phyloP scores from a whole-genome alignment of 2,888 invertebrate genomes.

The Agrochola macilenta region DNA sequence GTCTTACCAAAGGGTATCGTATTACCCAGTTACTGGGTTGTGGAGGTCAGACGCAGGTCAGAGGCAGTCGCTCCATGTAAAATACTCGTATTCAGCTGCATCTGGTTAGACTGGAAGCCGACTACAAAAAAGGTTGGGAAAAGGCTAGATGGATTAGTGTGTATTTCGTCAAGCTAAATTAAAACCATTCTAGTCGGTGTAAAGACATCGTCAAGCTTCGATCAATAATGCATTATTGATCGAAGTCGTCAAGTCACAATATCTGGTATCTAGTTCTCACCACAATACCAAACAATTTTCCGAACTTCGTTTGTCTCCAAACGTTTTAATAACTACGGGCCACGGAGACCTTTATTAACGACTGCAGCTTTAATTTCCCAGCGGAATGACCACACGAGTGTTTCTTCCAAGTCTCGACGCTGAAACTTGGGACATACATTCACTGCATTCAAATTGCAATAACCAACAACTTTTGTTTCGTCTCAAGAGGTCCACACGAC shows the following conservation, averaged over 20 bases:
- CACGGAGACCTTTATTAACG: slow-evolving; percentile 38
- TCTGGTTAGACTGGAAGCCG: too few species aligned
- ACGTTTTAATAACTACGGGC: slow-evolving; percentile 44
- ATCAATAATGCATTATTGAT: too few species aligned
- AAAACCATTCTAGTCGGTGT: background rate
- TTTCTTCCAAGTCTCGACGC: slow-evolving; percentile 26
- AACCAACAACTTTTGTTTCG: slow-evolving; percentile 60
- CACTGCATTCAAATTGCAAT: slow-evolving; percentile 60
- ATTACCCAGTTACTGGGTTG: too few species aligned
- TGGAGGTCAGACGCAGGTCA: too few species aligned
- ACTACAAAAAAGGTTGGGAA: too few species aligned
- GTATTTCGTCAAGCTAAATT: background rate
- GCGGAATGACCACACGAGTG: slow-evolving; percentile 34
- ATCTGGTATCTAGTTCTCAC: background rate
- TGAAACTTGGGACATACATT: slow-evolving; percentile 28
- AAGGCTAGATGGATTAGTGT: background rate
- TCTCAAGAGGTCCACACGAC: slow-evolving; percentile 23
- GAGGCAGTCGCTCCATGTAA: too few species aligned
- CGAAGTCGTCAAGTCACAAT: too few species aligned
- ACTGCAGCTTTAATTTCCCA: slow-evolving; percentile 61
- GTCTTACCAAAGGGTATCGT: too few species aligned
- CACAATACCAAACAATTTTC: slow-evolving; percentile 6
- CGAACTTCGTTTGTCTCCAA: slow-evolving; percentile 18
- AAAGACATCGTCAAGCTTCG: too few species aligned
- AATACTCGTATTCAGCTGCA: too few species aligned